Base-by-base conservation (phyloP, 1,140 invertebrate genomes). In the Hydropsyche tenuis region DNA sequence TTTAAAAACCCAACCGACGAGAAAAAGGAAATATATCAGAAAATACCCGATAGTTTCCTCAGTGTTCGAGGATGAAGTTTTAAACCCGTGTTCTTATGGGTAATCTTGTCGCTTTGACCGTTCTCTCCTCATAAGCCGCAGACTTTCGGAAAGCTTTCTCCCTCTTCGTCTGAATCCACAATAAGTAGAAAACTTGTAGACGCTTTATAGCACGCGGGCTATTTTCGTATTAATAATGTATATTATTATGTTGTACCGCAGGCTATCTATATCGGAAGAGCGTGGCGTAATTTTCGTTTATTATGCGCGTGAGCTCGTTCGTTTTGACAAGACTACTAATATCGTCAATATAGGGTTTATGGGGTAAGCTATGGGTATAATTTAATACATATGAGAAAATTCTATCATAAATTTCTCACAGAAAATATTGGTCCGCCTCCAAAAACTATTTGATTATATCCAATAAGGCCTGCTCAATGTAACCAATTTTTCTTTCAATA, bases 61-160 rank as follows among this genome's bases (percentile, higher is more conserved):
- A n/a, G n/a, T n/a, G 18, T 46, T 46, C 48, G 1, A 53, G 1
- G 48, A 20, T 9, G 6, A 53, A 53, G 48, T 18, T 53, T 53
- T 16, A 25, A 60, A 20, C 23, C 7, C 56, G 22, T 2, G 51
- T 53, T 22, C 20, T 60, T 60, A 60, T 60, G 25, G 18, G 22
- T 60, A 60, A 60, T 60, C 56, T 60, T 60, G 56, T 60, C 56
- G 56, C 56, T 60, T 60, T 60, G 56, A 60, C 23, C 56, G 18
- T 23, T 60, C 14, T 53, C 16, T 25, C n/a, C 22, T 60, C 11
- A 25, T 60, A 60, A 60, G 23, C 56, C 56, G 22, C 56, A 60
- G 56, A 60, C 18, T 20, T 60, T 60, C 23, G 14, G 56, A 60
- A 60, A 60, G 56, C 56, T 27, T 14, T 25, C 7, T 20, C 7